Evolutionary conservation across 2,113 vertebrate species (phyloP), one percentile per base, ranked within the genome.

Genomic region (Serilophus lunatus): DNA sequence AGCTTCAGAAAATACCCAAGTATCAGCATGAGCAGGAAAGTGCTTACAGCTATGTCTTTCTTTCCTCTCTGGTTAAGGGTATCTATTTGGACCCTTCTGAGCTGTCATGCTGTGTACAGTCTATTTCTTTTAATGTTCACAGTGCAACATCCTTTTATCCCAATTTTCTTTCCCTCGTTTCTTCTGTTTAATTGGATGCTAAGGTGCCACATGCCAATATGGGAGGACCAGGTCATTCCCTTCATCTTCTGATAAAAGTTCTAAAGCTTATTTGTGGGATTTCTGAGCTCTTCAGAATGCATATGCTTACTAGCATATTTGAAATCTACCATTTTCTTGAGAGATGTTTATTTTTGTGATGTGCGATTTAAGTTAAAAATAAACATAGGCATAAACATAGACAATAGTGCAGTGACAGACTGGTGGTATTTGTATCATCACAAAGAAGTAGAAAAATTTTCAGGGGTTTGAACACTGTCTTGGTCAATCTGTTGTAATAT

Each of bases 121-220:
- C 13, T 51, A 1, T 18, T 50, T 69, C 14, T 54, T 72, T 82
- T 45, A 7, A 13, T 22, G 36, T 35, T 64, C 76, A 31, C 18
- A 49, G 38, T 44, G n/a, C 56, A 44, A 9, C 12, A 4, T 59
- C 53, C 31, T 75, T 25, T 19, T 76, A 4, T n/a, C 4, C 25
- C 18, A 53, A 0, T 63, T 50, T 77, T 47, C 17, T 80, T 65
- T 47, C 10, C 33, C 17, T 51, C 51, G 9, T 49, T 68, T 56
- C 36, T 61, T 38, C 38, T 25, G 45, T 18, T 12, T 28, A 35
- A 38, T 57, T 0, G 0, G 11, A 51, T 19, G 8, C 26, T 25
- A 31, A 13, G 5, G 3, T 38, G 20, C 24, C 35, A 28, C 50
- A 4, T 0, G 2, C 17, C n/a, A 56, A 7, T 49, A 57, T n/a